Conservation (phyloP, 2,113 vertebrate genomes). For the Gadus chalcogrammus region DNA sequence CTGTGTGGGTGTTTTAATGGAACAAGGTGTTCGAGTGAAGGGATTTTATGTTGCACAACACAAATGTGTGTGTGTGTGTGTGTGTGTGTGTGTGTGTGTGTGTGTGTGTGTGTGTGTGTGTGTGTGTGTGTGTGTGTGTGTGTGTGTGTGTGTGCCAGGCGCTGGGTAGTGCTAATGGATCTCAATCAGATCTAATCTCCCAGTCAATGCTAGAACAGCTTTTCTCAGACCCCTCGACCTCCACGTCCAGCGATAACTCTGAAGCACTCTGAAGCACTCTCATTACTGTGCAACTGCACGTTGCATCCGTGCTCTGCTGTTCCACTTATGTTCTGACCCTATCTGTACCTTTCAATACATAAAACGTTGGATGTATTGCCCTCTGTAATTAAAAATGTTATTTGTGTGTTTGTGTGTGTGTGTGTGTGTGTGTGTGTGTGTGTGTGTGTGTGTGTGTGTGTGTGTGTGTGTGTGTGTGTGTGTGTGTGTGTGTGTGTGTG, state of each 20-base stretch:
- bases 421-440: neutral
- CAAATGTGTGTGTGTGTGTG: slow-evolving; percentile 1
- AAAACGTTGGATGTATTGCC: no score
- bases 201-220: slow-evolving; percentile 45
- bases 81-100: slow-evolving; percentile 18
- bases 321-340: no score
- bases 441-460: neutral
- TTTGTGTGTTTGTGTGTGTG: no score
- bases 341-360: no score
- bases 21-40: slow-evolving; percentile 39
- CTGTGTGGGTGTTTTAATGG: slow-evolving; percentile 48
- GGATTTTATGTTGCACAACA: slow-evolving; percentile 25
- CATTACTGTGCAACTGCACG: neutral
- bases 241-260: slow-evolving; percentile 30
- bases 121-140: neutral
- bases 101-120: slow-evolving; percentile 2
- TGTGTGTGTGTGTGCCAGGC: neutral
- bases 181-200: slow-evolving; percentile 48
- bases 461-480: neutral
- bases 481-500: slow-evolving; percentile 15
- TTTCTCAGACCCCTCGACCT: slow-evolving; percentile 27
- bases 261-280: neutral
- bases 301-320: no score
- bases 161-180: slow-evolving; percentile 24
- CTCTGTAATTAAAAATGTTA: no score